These are phyloP conservation scores for Gallinago paraguaiae DNA, from an alignment of 2,113 vertebrate species.

Conservation along the genomic window DNA sequence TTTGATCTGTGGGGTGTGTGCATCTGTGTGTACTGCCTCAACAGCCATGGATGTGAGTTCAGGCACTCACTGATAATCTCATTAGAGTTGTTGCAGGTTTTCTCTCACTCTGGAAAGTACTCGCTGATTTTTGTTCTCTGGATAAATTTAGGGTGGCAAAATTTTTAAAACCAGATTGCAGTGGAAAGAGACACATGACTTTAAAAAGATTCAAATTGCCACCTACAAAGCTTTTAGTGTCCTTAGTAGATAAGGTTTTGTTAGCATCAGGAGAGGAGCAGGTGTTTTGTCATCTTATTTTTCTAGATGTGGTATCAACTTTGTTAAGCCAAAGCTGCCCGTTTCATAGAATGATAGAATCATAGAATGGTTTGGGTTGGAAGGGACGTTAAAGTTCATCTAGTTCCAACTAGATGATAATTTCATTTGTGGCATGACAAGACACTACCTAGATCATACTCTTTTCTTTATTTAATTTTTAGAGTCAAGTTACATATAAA, in stretches of 20 bases:
- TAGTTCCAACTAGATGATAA: no score
- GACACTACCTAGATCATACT: neutral
- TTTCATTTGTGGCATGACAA: neutral
- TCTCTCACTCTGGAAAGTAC: neutral
- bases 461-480: neutral
- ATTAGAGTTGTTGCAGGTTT: neutral
- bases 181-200: neutral
- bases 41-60: neutral
- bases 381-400: no score
- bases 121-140: neutral
- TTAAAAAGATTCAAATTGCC: neutral
- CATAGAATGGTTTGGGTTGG: no score
- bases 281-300: neutral
- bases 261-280: neutral
- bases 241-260: neutral
- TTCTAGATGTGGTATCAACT: neutral
- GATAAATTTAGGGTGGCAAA: neutral
- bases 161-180: neutral
- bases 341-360: no score
- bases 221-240: neutral
- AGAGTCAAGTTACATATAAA: neutral
- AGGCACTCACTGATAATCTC: neutral
- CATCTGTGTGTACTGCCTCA: neutral
- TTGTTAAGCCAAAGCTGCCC: neutral
- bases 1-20: neutral